Evolutionary conservation across 2,113 vertebrate genomes (phyloP), one percentile per base, ranked within the genome.

Genomic region (Pica pica): DNA sequence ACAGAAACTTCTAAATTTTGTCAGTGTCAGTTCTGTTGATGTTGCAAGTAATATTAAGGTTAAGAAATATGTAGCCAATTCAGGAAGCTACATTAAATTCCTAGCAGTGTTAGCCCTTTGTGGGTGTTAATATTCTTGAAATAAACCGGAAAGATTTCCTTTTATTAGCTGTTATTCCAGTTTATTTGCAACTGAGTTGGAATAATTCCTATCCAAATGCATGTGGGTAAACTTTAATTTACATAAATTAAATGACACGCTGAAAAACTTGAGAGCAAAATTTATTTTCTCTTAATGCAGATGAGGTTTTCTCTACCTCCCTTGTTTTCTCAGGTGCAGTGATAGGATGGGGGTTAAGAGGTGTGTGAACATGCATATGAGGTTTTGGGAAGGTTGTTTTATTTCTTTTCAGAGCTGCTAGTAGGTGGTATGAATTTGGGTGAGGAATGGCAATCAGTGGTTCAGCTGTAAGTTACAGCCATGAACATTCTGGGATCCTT

Each of bases 111-210:
- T 87, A 76, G 50, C 41, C 49, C 20, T 4, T 35, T 59, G 44
- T 16, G 21, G n/a, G 37, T 92, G 60, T 91, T 81, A 69, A 44
- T 60, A 31, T 64, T 33, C 63, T 87, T 23, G 13, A 87, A 92
- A 83, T 59, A 77, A 97, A 85, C 68, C 82, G 56, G 93, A 93
- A 96, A 87, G 1, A 8, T 70, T 90, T 91, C 33, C 9, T 95
- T 95, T 97, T 97, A 92, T 96, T 93, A 78, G 60, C 90, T 95
- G 88, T 68, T 91, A 64, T 61, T 96, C 52, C 47, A 63, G 12
- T 79, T 89, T 52, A 44, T 76, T 93, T 85, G 47, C 52, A 79
- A 65, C 18, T 69, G 75, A 82, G 55, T 68, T 87, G 67, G 61
- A 86, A 39, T 73, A 86, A 65, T 20, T 92, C 55, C 75, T 73